A percentile compares a stretch with the other conserved stretches of the same genome.
Conservation (phyloP, 2,888 invertebrate species). For the Galerucella pusilla region DNA sequence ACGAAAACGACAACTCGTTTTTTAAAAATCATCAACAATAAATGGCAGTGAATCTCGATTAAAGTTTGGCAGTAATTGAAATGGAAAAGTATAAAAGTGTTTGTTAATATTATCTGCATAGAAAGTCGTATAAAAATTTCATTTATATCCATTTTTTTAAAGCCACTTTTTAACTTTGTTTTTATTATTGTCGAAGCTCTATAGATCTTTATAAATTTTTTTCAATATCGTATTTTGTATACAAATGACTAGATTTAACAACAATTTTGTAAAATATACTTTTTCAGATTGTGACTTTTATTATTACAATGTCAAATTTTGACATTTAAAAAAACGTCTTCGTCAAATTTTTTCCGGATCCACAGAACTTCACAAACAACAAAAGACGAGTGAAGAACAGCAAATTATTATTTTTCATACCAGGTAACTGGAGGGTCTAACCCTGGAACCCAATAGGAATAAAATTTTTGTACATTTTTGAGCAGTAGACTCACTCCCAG, state of each 20-base stretch:
- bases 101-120: conserved; percentile 2
- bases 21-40: conserved; percentile 45
- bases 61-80: conserved; percentile 44
- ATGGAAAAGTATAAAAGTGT: conserved; percentile 32
- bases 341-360: background rate
- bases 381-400: conserved; percentile 3
- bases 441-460: conserved; percentile 14
- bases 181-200: background rate
- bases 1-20: background rate
- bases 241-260: conserved; percentile 8
- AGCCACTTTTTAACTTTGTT: conserved; percentile 10
- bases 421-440: conserved; percentile 34
- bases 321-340: background rate
- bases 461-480: conserved; percentile 39
- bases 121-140: conserved; percentile 2
- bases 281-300: background rate
- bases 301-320: background rate
- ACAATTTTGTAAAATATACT: background rate
- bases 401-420: conserved; percentile 10
- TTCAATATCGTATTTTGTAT: conserved; percentile 3
- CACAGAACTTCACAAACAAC: conserved; percentile 3
- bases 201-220: background rate
- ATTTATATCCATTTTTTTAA: conserved; percentile 6
- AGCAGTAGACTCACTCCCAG: conserved; percentile 40
- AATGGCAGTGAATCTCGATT: conserved; percentile 46